Evolutionary conservation across 2,113 vertebrate genomes (phyloP).

Genomic region (Chrysemys picta): DNA sequence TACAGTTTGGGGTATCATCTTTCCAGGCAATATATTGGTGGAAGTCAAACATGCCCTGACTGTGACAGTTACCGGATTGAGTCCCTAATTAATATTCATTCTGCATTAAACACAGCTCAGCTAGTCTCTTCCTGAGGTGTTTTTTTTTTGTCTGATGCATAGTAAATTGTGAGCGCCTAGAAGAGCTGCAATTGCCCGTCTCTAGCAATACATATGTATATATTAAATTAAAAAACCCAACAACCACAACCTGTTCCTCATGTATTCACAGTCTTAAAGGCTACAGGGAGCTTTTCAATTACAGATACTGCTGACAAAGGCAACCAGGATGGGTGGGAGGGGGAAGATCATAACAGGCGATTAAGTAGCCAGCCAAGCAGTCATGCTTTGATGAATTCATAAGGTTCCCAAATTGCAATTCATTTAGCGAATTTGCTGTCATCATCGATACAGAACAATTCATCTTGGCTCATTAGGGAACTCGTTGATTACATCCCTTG

Average conservation of each 20-base stretch:
- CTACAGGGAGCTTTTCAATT: not conserved
- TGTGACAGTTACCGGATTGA: not conserved
- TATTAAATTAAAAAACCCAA: constrained; percentile 30
- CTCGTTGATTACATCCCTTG: constrained; percentile 8
- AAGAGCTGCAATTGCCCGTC: not conserved
- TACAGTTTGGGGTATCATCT: not conserved
- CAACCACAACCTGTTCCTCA: constrained; percentile 25
- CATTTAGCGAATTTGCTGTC: constrained; percentile 50
- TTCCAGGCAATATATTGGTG: not conserved
- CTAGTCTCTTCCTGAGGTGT: not conserved
- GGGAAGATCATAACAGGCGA: constrained; percentile 26
- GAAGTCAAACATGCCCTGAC: not conserved
- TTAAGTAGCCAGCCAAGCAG: constrained; percentile 67
- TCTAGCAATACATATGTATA: constrained; percentile 9
- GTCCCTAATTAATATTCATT: not conserved
- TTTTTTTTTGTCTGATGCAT: not conserved
- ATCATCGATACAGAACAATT: constrained; percentile 54
- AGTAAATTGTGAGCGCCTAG: not conserved
- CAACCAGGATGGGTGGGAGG: not conserved
- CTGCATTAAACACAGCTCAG: constrained; percentile 24
- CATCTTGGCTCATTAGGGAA: constrained; percentile 57
- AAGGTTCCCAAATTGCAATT: constrained; percentile 60
- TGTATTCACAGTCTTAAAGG: not conserved
- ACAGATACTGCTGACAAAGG: constrained; percentile 49
- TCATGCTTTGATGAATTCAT: constrained; percentile 52